Evolutionary conservation across 2,888 invertebrate species (phyloP).

Genomic region (Heteromurus nitidus): DNA sequence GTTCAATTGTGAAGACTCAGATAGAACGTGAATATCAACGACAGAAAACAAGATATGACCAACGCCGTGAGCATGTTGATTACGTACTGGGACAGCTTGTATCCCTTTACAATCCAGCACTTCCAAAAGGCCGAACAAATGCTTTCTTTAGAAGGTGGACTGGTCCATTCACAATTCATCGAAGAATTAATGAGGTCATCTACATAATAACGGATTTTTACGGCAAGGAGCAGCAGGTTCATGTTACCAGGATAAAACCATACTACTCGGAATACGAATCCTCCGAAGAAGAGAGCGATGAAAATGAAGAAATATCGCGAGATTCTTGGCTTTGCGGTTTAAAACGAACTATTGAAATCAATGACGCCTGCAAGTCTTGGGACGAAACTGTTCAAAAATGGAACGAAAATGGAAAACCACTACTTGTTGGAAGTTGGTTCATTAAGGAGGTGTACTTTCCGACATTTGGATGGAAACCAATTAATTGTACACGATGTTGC

Average conservation of each 20-base stretch:
- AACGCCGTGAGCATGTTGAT: neutral
- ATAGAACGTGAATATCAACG: neutral
- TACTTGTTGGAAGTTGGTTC: too few species aligned
- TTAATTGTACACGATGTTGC: too few species aligned
- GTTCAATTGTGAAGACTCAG: neutral
- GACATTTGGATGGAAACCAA: too few species aligned
- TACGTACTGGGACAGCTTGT: neutral
- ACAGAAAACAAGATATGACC: neutral
- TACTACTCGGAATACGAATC: neutral
- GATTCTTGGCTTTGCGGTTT: neutral
- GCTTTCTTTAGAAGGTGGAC: neutral
- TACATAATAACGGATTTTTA: neutral
- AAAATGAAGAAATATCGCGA: neutral
- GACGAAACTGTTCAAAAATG: neutral
- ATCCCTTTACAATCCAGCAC: neutral
- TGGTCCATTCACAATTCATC: neutral
- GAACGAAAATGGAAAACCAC: neutral
- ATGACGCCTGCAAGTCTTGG: neutral
- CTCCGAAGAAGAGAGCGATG: neutral
- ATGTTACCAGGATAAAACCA: neutral
- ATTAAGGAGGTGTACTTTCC: too few species aligned
- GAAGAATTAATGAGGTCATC: conserved; percentile 3
- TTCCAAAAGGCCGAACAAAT: neutral
- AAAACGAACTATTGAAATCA: neutral
- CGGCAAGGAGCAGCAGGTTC: neutral